Evolutionary conservation across 2,113 vertebrate genomes (phyloP).

Genomic region (Phasianus colchicus): DNA sequence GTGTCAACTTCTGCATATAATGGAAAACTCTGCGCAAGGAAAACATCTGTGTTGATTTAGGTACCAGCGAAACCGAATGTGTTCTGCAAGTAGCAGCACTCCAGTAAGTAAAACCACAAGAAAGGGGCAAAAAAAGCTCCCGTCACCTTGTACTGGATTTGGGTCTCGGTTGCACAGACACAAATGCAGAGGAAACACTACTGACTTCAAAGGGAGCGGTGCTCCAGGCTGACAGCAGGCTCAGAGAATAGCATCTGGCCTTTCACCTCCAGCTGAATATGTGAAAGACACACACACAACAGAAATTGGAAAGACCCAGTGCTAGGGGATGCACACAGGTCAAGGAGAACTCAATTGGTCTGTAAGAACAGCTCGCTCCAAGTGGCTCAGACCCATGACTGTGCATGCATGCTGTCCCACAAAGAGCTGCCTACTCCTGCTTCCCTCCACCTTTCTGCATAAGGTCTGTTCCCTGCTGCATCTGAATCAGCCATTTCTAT

Average conservation of each 20-base stretch:
- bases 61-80: not conserved
- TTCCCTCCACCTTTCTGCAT: not conserved
- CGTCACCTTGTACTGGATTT: not conserved
- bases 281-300: not conserved
- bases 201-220: constrained; percentile 8
- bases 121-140: not conserved
- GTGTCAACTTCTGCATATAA: not conserved
- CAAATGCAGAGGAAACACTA: not conserved
- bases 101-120: constrained; percentile 22
- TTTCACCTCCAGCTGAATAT: not conserved
- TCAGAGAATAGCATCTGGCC: not conserved
- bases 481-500: not conserved
- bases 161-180: not conserved
- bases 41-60: constrained; percentile 44
- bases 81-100: not conserved
- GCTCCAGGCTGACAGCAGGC: not conserved
- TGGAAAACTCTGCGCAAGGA: not conserved
- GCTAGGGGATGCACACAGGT: not conserved
- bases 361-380: not conserved
- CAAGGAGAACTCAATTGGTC: not conserved
- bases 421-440: not conserved
- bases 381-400: not conserved
- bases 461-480: not conserved
- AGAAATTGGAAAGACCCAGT: not conserved
- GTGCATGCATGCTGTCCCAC: not conserved